phyloP scores from a whole-genome alignment of 2,113 vertebrate genomes.

The Rhynchopsitta pachyrhyncha region DNA sequence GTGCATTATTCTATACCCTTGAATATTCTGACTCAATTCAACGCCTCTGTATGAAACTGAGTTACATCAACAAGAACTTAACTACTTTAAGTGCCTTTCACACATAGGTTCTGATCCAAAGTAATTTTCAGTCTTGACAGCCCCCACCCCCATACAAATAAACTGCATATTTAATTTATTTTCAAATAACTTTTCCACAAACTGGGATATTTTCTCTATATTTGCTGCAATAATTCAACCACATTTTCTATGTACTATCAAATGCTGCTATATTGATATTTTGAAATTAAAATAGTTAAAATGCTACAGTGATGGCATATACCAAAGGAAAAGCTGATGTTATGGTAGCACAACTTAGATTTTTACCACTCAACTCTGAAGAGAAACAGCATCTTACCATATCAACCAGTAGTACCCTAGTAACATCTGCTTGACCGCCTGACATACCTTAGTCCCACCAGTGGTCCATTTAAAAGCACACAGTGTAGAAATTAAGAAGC shows the following conservation, averaged over 20 bases:
- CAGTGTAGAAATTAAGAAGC: neutral
- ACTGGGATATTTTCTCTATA: neutral
- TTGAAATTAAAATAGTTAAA: neutral
- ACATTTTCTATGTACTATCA: neutral
- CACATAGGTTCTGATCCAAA: neutral
- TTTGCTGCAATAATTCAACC: neutral
- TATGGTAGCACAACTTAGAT: neutral
- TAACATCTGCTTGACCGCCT: neutral
- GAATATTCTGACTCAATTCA: neutral
- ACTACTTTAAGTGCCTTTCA: neutral
- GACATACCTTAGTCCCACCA: neutral
- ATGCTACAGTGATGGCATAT: neutral
- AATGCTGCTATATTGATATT: neutral
- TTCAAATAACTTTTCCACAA: neutral
- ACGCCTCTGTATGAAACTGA: fast-evolving
- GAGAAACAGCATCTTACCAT: neutral
- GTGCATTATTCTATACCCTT: neutral
- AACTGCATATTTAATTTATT: neutral
- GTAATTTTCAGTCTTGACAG: neutral
- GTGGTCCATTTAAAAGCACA: neutral
- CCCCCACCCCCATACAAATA: neutral
- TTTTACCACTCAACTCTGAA: neutral
- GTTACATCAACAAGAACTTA: neutral
- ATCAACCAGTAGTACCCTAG: neutral
- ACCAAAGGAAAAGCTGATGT: neutral